Evolutionary conservation across 2,113 vertebrate species (phyloP).

Genomic region (Tylochromis polylepis): DNA sequence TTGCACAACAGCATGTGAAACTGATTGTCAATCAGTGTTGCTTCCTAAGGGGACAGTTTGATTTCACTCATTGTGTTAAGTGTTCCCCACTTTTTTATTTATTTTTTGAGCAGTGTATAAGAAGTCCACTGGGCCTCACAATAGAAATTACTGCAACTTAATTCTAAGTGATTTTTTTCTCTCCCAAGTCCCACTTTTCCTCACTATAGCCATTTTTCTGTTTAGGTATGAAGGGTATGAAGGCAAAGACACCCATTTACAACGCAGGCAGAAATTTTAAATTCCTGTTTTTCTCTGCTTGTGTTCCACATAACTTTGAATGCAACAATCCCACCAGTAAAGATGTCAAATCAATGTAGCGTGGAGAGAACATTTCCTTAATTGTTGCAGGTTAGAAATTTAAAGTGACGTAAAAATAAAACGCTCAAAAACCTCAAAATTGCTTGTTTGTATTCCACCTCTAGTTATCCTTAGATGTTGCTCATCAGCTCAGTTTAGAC

Average conservation of each 20-base stretch:
- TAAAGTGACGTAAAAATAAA: background rate
- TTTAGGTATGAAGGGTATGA: background rate
- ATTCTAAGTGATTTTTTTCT: accelerated
- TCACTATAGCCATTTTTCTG: background rate
- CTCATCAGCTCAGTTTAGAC: background rate
- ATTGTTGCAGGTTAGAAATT: background rate
- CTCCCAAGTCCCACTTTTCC: accelerated
- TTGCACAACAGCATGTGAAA: no score
- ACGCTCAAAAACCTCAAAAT: background rate
- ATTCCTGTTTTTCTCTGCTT: background rate
- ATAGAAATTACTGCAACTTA: background rate
- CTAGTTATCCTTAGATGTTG: background rate
- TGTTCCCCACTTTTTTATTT: no score
- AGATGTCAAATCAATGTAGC: accelerated
- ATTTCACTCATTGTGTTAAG: no score
- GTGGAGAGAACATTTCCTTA: background rate
- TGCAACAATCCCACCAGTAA: background rate
- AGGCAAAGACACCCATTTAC: background rate
- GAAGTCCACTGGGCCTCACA: background rate
- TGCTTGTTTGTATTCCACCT: background rate
- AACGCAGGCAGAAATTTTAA: background rate
- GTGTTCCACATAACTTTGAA: background rate
- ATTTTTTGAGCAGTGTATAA: no score
- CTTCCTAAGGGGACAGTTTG: no score
- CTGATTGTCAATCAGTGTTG: no score